These are phyloP conservation scores for Aspidapion aeneum DNA, from an alignment of 2,888 invertebrate species.

Conservation along the genomic window DNA sequence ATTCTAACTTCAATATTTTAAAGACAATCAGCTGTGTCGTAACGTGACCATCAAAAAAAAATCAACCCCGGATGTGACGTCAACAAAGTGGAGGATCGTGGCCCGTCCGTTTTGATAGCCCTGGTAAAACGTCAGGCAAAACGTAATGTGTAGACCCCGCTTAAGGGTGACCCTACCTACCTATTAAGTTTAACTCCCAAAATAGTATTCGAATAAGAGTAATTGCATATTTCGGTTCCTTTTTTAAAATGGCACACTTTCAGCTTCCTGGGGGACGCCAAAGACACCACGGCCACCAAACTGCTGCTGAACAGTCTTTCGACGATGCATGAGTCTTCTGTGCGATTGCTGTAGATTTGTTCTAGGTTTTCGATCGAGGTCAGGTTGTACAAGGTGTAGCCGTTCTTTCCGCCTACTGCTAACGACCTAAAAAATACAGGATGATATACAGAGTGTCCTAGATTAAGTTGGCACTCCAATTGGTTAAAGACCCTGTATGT, in stretches of 20 bases:
- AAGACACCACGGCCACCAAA: slow-evolving; percentile 91
- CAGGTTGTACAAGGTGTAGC: slow-evolving; percentile 86
- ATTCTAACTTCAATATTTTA: too few species aligned
- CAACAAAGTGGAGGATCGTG: too few species aligned
- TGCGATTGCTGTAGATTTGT: slow-evolving; percentile 82
- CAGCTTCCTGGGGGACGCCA: slow-evolving; percentile 84
- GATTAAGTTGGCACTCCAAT: too few species aligned
- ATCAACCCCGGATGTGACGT: too few species aligned
- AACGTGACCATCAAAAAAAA: too few species aligned
- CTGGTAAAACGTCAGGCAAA: too few species aligned
- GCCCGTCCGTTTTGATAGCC: too few species aligned
- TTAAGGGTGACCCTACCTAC: too few species aligned
- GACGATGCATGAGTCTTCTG: slow-evolving; percentile 85
- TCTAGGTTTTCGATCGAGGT: slow-evolving; percentile 81
- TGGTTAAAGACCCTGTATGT: too few species aligned
- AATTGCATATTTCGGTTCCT: slow-evolving; percentile 97
- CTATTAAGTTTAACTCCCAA: slow-evolving; percentile 94
- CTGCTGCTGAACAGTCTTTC: slow-evolving; percentile 97
- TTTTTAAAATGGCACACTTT: slow-evolving; percentile 98
- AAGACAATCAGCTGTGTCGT: too few species aligned
- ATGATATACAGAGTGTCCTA: too few species aligned
- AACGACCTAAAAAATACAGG: slow-evolving; percentile 62
- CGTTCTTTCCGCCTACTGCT: slow-evolving; percentile 87
- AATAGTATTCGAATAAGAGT: slow-evolving; percentile 91
- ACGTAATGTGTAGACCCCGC: too few species aligned